Base-by-base conservation (phyloP, 2,888 invertebrate species). In the Cantharis flavilabris region DNA sequence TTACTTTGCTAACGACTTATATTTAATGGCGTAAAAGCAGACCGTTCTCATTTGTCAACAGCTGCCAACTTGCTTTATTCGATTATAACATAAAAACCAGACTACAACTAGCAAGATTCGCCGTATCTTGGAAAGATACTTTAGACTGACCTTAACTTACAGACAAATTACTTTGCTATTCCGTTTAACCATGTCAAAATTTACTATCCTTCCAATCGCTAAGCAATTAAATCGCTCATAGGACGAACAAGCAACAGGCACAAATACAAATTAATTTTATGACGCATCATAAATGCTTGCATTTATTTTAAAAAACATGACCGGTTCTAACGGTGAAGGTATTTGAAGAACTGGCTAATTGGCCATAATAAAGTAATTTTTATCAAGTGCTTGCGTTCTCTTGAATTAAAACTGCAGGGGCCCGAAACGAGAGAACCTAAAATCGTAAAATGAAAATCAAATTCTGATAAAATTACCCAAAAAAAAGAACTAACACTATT, bases 1-100 rank as follows among this genome's bases (percentile, higher is more conserved):
- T 62, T 65, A 64, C 49, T 69, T 75, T 71, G 64, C 70, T 76
- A 76, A 76, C 71, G 76, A 73, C 76, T 72, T 73, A 65, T 76
- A 73, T 69, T 76, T 73, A 76, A 76, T 72, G 76, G 70, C 72
- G 76, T 72, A 69, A 76, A 72, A 76, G 72, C 69, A 49, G 73
- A 72, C 62, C 72, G 69, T 73, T 62, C 72, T 65, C 76, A 76
- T 76, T 76, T 76, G 76, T 76, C 76, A 76, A 63, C 33, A 11
- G 72, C 70, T 65, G 76, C 70, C 76, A 76, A 76, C 70, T 72
- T 76, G 70, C 70, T 64, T 69, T 72, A 73, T 72, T 76, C 70
- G 62, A 73, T 73, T 75, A 71, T 71, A 71, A 64, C 71, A 75
- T 75, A 70, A 75, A 75, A 75, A 75, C 71, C 75, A 75, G 49